phyloP scores from a whole-genome alignment of 2,113 vertebrate species.

The Ochotona princeps region DNA sequence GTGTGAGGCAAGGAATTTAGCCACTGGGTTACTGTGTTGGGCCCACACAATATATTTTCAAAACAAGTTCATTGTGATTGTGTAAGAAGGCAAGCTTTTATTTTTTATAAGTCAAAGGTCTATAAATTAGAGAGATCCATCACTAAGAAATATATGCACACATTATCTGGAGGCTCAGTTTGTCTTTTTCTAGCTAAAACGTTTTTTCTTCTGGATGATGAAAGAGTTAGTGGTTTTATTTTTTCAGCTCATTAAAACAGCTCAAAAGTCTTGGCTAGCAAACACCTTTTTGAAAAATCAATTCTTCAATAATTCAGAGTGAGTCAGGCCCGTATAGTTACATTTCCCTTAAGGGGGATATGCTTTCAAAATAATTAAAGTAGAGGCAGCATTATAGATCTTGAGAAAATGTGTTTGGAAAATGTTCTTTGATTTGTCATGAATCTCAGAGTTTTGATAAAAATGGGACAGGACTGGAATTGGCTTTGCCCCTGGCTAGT shows the following conservation, averaged over 20 bases:
- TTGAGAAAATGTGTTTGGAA: slow-evolving; percentile 62
- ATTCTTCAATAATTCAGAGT: slow-evolving; percentile 78
- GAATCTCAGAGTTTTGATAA: slow-evolving; percentile 44
- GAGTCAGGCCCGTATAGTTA: slow-evolving; percentile 67
- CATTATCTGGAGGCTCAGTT: not conserved
- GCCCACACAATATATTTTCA: no score
- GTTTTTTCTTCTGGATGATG: slow-evolving; percentile 54
- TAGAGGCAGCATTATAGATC: slow-evolving; percentile 62
- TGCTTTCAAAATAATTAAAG: slow-evolving; percentile 79
- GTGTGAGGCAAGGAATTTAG: no score
- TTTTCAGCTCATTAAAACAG: slow-evolving; percentile 64
- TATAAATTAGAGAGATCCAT: not conserved
- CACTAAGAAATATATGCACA: not conserved
- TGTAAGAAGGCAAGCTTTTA: not conserved
- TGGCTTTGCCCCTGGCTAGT: not conserved
- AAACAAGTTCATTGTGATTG: slow-evolving; percentile 19
- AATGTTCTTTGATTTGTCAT: slow-evolving; percentile 56
- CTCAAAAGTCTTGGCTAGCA: slow-evolving; percentile 73
- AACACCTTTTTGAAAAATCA: slow-evolving; percentile 78
- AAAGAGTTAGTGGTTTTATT: slow-evolving; percentile 44
- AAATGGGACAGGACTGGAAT: not conserved
- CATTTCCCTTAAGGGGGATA: slow-evolving; percentile 58
- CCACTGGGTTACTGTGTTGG: no score
- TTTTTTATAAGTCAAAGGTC: slow-evolving; percentile 31
- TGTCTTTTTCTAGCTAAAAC: slow-evolving; percentile 12